A percentile compares a stretch with the other conserved stretches of the same genome.
Conservation (phyloP, 2,797 vertebrate genomes). For the Poecilia picta region DNA sequence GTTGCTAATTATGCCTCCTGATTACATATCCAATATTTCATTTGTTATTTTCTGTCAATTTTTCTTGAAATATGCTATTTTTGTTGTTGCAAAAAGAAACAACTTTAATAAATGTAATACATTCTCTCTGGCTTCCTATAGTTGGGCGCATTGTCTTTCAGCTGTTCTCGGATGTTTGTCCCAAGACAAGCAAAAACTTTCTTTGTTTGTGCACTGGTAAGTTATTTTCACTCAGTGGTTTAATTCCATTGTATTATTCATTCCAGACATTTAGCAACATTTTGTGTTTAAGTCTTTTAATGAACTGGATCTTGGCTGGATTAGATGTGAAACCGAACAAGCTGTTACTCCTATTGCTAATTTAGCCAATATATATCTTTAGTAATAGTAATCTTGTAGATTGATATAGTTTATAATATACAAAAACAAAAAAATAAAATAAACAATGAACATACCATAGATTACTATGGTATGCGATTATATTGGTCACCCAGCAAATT, state of each 20-base stretch:
- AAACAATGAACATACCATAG: not conserved
- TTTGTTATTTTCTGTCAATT: not conserved
- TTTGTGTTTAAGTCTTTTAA: not conserved
- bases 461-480: not conserved
- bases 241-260: not conserved
- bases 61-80: not conserved
- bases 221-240: constrained; percentile 41
- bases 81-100: not conserved
- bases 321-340: not conserved
- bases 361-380: not conserved
- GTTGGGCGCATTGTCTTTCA: constrained; percentile 99
- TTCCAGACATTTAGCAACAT: not conserved
- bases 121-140: constrained; percentile 70
- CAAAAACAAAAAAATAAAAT: not conserved
- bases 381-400: not conserved
- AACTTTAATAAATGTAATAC: not conserved
- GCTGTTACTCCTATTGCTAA: not conserved
- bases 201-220: constrained; percentile 96
- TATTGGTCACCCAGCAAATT: not conserved
- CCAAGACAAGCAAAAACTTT: constrained; percentile 99
- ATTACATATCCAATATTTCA: not conserved
- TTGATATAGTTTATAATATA: not conserved
- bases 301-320: constrained; percentile 1
- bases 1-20: not conserved
- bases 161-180: constrained; percentile 97